Evolutionary conservation across 1,140 invertebrate species (phyloP), one percentile per base, ranked within the genome.

Genomic region (Chrysoperla carnea): DNA sequence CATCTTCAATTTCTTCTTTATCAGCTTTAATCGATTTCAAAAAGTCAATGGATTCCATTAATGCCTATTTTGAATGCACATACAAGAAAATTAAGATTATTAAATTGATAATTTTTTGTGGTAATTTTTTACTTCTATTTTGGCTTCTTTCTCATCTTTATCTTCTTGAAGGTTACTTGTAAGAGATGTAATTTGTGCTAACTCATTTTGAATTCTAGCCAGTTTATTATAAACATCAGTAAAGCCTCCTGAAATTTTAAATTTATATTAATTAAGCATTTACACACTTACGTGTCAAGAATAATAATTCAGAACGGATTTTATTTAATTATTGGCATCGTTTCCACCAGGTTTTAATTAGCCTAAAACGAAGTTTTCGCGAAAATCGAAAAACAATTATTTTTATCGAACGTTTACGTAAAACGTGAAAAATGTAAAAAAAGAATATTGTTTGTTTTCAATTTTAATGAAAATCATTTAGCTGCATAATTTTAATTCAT

Each of bases 1-100:
- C 68, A 40, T 79, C 73, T 38, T 76, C 69, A 46, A 81, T 60
- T 49, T 78, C 75, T 48, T 73, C 69, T 43, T 73, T 69, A 48
- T 81, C 70, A 13, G 78, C 67, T 60, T 82, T 78, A 0, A 54
- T 44, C 0, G 52, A 55, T 44, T 59, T 61, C 29, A 61, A 45
- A 7, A 59, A 31, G 44, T 61, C 57, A 7, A 60, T 53, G 47
- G 59, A 51, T 44, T 60, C 57, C n/a, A 49, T 36, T 27, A 59
- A 39, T 6, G 48, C 31, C 53, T 57, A 13, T 33, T 12, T 36
- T n/a, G n/a, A 41, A 41, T 29, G 8, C 8, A 39, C 9, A n/a
- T 12, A 36, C 7, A 23, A 15, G n/a, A 15, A 11, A 6, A 13
- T 36, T 9, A n/a, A 29, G 27, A 14, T 15, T 8, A 17, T 35